These are phyloP conservation scores for Anoplopoma fimbria DNA, from an alignment of 2,113 vertebrate species.

Conservation along the genomic window DNA sequence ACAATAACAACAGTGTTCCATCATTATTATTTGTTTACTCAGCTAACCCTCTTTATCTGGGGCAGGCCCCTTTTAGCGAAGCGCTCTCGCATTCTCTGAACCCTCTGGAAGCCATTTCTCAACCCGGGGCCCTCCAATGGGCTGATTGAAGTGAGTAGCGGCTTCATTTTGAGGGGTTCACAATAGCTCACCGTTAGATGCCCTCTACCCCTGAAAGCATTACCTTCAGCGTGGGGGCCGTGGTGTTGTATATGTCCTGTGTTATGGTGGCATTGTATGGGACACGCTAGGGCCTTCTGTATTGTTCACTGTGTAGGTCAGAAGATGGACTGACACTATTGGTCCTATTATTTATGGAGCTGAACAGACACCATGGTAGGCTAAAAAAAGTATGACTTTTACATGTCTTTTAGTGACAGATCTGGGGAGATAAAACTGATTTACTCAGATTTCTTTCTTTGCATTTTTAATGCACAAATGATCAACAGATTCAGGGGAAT, in stretches of 20 bases:
- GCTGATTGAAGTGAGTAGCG: constrained; percentile 52
- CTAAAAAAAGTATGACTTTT: too few species aligned
- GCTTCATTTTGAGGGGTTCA: constrained; percentile 58
- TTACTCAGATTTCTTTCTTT: neutral
- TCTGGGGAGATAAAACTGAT: neutral
- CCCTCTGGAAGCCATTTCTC: constrained; percentile 71
- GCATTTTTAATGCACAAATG: neutral
- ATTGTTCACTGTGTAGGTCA: constrained; percentile 74
- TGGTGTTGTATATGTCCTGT: constrained; percentile 7
- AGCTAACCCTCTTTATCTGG: constrained; percentile 74
- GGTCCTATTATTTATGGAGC: constrained; percentile 24
- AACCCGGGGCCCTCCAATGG: constrained; percentile 24
- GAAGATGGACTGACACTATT: constrained; percentile 33
- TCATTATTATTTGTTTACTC: constrained; percentile 73
- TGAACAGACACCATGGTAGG: neutral
- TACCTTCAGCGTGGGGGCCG: constrained; percentile 54
- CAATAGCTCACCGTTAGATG: constrained; percentile 63
- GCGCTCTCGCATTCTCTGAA: constrained; percentile 54
- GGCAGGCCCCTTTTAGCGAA: constrained; percentile 52
- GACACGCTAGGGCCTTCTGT: constrained; percentile 55
- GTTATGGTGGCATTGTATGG: constrained; percentile 31
- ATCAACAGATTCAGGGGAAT: neutral
- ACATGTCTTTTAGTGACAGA: neutral
- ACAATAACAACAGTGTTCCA: constrained; percentile 76
- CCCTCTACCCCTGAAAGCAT: constrained; percentile 65